Evolutionary conservation across 30 jellyfish, hydroid and myxozoan species (phyloP).

Genomic region (Hydractinia echinata): DNA sequence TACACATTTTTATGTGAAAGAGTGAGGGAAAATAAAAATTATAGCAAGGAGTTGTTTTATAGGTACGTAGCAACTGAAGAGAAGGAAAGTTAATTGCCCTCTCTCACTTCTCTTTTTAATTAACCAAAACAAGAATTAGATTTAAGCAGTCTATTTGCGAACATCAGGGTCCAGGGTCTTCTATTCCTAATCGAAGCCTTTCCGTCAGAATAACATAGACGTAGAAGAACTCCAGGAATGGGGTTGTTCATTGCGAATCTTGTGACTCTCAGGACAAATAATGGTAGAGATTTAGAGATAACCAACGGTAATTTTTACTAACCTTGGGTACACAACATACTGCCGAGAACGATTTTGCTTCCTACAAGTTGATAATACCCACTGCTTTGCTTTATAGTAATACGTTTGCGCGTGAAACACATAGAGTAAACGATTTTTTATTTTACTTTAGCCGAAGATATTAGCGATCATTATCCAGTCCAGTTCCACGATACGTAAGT

Average conservation of each 20-base stretch:
- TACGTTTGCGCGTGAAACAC: too few species aligned
- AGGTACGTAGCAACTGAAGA: too few species aligned
- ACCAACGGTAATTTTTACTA: background rate
- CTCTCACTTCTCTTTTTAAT: too few species aligned
- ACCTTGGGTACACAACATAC: too few species aligned
- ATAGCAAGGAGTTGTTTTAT: too few species aligned
- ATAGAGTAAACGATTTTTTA: background rate
- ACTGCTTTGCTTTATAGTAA: too few species aligned
- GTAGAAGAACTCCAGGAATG: background rate
- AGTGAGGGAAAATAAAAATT: background rate
- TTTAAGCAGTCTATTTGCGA: background rate
- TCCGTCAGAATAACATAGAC: background rate
- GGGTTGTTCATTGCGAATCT: background rate
- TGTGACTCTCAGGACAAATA: background rate
- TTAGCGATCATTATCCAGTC: slow-evolving; percentile 91
- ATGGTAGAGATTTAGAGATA: background rate
- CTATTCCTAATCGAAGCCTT: background rate
- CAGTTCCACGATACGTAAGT: slow-evolving; percentile 62
- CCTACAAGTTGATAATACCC: too few species aligned
- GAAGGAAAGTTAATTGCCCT: too few species aligned
- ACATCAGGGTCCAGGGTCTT: background rate
- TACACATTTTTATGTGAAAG: background rate
- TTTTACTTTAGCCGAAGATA: slow-evolving; percentile 37
- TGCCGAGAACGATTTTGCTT: too few species aligned
- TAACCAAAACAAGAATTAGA: too few species aligned